Percentiles rank a stretch among this genome's conserved stretches.
phyloP scores from a whole-genome alignment of 2,113 vertebrate genomes.

The Beaufortia kweichowensis region DNA sequence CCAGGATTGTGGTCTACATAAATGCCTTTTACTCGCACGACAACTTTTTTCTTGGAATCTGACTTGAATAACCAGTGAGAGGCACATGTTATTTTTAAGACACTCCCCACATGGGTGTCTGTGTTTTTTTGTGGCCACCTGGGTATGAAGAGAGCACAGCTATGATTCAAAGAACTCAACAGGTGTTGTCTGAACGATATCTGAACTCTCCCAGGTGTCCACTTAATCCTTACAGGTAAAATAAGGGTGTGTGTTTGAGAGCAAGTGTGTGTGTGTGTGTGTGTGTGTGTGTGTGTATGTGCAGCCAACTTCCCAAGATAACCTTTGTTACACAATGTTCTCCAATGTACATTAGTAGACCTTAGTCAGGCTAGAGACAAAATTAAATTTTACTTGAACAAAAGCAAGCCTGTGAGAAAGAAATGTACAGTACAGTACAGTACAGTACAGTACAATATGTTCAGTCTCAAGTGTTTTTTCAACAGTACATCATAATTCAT shows the following conservation, averaged over 20 bases:
- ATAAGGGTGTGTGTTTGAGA: conserved; percentile 15
- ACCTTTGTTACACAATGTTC: conserved; percentile 6
- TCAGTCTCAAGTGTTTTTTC: no score
- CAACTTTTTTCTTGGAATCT: neutral
- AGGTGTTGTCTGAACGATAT: conserved; percentile 46
- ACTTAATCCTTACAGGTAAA: conserved; percentile 36
- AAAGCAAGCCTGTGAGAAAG: no score
- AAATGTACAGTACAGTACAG: no score
- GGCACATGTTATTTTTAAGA: conserved; percentile 21
- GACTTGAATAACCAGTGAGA: conserved; percentile 26
- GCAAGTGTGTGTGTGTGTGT: conserved; percentile 7
- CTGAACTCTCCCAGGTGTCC: conserved; percentile 44
- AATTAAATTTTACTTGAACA: no score
- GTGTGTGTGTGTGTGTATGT: neutral
- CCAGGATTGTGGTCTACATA: neutral
- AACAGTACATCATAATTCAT: no score
- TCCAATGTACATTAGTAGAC: neutral
- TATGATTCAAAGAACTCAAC: conserved; percentile 41
- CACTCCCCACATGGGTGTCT: conserved; percentile 15
- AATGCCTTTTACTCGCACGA: neutral
- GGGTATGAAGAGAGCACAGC: conserved; percentile 13
- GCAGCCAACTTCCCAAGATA: neutral
- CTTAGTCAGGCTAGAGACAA: no score
- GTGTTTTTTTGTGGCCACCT: conserved; percentile 43
- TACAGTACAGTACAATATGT: no score